phyloP scores from a whole-genome alignment of 2,113 vertebrate species.

The Semnornis frantzii region DNA sequence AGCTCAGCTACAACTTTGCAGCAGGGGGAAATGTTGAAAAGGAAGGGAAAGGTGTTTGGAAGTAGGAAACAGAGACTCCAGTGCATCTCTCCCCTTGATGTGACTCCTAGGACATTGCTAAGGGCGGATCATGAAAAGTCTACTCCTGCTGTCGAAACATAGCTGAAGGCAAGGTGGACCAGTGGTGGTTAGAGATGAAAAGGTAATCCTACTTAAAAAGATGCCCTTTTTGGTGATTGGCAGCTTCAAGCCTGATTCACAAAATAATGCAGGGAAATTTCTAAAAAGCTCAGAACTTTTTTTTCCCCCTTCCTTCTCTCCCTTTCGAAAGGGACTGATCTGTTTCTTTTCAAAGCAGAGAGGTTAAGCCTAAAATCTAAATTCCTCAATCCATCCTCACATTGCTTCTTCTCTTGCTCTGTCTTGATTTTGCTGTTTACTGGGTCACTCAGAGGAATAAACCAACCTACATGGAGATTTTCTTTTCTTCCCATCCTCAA shows the following conservation, averaged over 20 bases:
- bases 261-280: neutral
- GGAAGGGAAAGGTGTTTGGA: neutral
- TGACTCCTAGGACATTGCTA: neutral
- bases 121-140: neutral
- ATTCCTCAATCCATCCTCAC: neutral
- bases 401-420: neutral
- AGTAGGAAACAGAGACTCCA: neutral
- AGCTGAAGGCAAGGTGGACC: neutral
- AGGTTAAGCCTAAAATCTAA: neutral
- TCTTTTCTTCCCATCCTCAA: neutral
- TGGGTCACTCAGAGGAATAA: neutral
- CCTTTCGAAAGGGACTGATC: neutral
- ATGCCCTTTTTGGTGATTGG: neutral
- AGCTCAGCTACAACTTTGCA: neutral
- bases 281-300: neutral
- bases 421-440: neutral
- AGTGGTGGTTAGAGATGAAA: neutral
- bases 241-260: neutral
- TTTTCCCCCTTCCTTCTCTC: too few species aligned
- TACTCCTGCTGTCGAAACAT: neutral
- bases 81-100: neutral
- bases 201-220: neutral
- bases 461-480: neutral
- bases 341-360: neutral
- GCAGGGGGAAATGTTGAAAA: neutral